Evolutionary conservation across 2,797 vertebrate species (phyloP), one percentile per base, ranked within the genome.

Genomic region (Pseudochirops cupreus): DNA sequence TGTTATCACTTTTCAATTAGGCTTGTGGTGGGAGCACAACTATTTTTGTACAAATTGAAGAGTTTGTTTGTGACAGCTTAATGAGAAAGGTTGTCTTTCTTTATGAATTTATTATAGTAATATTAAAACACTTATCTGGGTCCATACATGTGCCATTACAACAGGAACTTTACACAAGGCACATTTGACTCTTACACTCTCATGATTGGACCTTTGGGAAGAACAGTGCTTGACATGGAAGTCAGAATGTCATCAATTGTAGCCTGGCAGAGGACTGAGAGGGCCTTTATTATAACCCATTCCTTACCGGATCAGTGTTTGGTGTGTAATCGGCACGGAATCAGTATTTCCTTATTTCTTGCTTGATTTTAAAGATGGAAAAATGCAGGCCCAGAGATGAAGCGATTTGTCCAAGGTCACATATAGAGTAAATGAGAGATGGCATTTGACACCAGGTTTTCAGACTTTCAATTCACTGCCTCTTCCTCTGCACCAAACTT

Each of bases 121-220:
- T 21, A 24, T 82, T 82, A 82, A 67, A 82, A 82, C 39, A 82
- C 24, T 0, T 82, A 82, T 67, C n/a, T 39, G 18, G 67, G 97
- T 94, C 96, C 5, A 0, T 91, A 95, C 58, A 92, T 94, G 93
- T 89, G 94, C 93, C 96, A 97, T 97, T 97, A 92, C 92, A 59
- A 56, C 62, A 96, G 94, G 96, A 97, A 95, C 89, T 95, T 94
- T 95, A 50, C 21, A 50, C 28, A 50, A 12, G 9, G 9, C 21
- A 87, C 10, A 87, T 46, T 87, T 87, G 26, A 26, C 39, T 87
- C 31, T 87, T n/a, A 26, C 18, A 87, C 26, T 21, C 7, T 4
- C 7, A 82, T 82, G 21, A 87, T 26, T 24, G 16, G 89, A 14
- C 21, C 31, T 33, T 93, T 92, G 39, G 18, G 39, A 46, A 95